Evolutionary conservation across 1,140 invertebrate genomes (phyloP).

Genomic region (Gerris buenoi): DNA sequence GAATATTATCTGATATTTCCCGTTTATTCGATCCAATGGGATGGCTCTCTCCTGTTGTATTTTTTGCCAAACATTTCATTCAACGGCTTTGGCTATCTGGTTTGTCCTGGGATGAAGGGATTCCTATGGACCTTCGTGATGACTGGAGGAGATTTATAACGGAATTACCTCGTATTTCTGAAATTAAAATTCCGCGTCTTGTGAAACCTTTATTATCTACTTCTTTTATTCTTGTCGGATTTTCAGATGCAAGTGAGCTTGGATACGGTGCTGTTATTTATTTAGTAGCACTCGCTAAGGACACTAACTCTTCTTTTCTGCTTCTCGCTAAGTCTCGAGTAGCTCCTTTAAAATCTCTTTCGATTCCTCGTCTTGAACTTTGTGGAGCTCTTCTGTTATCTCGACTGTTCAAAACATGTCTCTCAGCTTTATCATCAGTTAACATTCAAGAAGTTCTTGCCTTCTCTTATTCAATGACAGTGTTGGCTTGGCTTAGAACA

Average conservation of each 20-base stretch:
- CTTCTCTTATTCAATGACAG: conserved; percentile 26
- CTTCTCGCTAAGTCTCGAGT: conserved; percentile 29
- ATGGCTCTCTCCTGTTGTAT: conserved; percentile 15
- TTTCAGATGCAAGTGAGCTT: conserved; percentile 22
- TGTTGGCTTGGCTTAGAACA: conserved; percentile 22
- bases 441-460: not conserved
- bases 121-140: not conserved
- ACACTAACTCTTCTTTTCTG: conserved; percentile 10
- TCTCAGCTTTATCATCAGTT: not conserved
- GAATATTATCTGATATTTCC: conserved; percentile 17
- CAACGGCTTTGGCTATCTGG: not conserved
- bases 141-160: not conserved
- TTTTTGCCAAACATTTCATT: not conserved
- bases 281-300: not conserved
- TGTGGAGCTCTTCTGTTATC: conserved; percentile 24
- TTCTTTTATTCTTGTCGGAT: conserved; percentile 22
- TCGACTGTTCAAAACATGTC: conserved; percentile 13
- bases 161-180: not conserved
- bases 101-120: not conserved
- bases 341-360: conserved; percentile 27
- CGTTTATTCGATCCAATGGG: conserved; percentile 26
- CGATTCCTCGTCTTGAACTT: conserved; percentile 28
- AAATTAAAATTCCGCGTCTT: not conserved
- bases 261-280: conserved; percentile 25
- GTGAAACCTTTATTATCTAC: not conserved